A percentile compares a stretch with the other conserved stretches of the same genome.
Evolutionary conservation across 35 echinoderm and acorn worm species (phyloP).

Genomic region (Ptychodera flava): DNA sequence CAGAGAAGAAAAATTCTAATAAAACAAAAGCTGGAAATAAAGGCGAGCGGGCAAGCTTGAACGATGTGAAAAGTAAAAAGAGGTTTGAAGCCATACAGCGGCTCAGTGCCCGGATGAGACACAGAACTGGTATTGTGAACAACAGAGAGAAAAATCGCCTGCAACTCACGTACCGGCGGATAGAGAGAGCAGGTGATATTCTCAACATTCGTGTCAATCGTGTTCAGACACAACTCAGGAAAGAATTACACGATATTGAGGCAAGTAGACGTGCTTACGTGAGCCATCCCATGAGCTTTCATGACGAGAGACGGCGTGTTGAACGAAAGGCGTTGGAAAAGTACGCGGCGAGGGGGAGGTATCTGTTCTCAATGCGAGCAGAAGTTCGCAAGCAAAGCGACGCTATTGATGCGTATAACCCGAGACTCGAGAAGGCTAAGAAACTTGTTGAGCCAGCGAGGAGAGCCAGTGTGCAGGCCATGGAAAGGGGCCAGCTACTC

Average conservation of each 20-base stretch:
- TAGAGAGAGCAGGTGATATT: constrained; percentile 29
- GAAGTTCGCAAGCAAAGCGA: constrained; percentile 63
- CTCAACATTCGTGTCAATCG: constrained; percentile 26
- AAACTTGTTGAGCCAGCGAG: constrained; percentile 48
- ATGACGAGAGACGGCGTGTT: constrained; percentile 22
- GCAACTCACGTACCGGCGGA: constrained; percentile 40
- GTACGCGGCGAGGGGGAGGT: constrained; percentile 53
- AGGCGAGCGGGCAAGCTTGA: too few species aligned
- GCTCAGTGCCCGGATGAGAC: constrained; percentile 52
- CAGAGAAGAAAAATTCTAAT: too few species aligned
- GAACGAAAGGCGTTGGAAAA: constrained; percentile 23
- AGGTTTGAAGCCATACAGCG: constrained; percentile 44
- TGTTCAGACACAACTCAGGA: constrained; percentile 38
- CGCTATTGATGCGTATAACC: constrained; percentile 55
- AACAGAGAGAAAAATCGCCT: constrained; percentile 61
- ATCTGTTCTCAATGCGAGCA: constrained; percentile 56
- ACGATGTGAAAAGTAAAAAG: constrained; percentile 11
- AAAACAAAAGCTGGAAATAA: too few species aligned
- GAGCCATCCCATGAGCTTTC: constrained; percentile 44
- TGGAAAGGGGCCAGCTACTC: constrained; percentile 34
- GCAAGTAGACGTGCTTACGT: constrained; percentile 40
- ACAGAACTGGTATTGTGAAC: constrained; percentile 80
- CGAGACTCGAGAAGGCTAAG: constrained; percentile 39
- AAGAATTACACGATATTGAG: constrained; percentile 72
- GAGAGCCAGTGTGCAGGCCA: constrained; percentile 37